Conservation (phyloP, 2,113 vertebrate species). For the Scytalopus superciliaris region DNA sequence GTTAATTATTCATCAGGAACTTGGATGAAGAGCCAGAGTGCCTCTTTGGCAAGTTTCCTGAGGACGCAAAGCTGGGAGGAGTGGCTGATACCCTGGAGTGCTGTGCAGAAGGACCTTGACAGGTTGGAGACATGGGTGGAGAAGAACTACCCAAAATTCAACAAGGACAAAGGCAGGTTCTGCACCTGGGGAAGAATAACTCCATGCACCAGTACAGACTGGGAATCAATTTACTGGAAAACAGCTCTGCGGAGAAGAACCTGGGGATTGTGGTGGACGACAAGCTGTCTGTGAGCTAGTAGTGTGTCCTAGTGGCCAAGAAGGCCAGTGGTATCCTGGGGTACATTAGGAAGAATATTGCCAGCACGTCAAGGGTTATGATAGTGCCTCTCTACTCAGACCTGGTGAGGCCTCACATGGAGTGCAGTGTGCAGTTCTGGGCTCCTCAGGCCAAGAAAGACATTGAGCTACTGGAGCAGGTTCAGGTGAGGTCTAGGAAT, state of each 20-base stretch:
- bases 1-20: not conserved
- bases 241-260: not conserved
- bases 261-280: not conserved
- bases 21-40: not conserved
- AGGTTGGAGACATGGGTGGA: not conserved
- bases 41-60: not conserved
- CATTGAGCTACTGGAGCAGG: not conserved
- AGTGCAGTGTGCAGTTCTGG: not conserved
- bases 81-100: not conserved
- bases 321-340: not conserved
- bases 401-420: not conserved
- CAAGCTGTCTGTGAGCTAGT: not conserved
- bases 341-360: not conserved
- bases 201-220: not conserved
- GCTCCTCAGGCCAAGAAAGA: not conserved
- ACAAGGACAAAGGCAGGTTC: not conserved
- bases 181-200: not conserved
- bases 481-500: not conserved
- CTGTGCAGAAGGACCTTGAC: not conserved
- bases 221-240: not conserved
- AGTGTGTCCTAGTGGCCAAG: not conserved
- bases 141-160: not conserved
- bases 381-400: not conserved
- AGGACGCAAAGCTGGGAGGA: not conserved
- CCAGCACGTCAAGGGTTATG: not conserved